phyloP scores from a whole-genome alignment of 2,888 invertebrate species.

The Lycia hirtaria region DNA sequence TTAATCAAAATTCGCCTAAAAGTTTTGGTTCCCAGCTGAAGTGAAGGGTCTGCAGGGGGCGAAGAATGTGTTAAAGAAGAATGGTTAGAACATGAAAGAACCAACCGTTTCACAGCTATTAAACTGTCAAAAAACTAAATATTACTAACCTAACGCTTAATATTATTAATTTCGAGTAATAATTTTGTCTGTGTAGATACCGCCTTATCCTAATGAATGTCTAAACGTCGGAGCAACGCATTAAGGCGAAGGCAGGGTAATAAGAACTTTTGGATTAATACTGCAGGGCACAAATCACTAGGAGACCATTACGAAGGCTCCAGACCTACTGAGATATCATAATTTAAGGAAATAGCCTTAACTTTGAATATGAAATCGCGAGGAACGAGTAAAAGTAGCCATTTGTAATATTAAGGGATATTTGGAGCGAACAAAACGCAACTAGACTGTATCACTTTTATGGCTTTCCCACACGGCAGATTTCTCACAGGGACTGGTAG shows the following conservation, averaged over 20 bases:
- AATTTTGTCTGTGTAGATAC: background rate
- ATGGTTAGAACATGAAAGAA: too few relatives aligned
- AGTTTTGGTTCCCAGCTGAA: too few relatives aligned
- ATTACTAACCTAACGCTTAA: too few relatives aligned
- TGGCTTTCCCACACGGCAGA: too few relatives aligned
- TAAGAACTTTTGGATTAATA: constrained; percentile 26
- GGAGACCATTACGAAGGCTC: constrained; percentile 46
- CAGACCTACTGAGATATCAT: constrained; percentile 47
- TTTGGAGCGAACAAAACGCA: constrained; percentile 6
- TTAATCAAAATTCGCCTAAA: too few relatives aligned
- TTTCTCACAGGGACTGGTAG: too few relatives aligned
- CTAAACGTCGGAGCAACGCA: background rate
- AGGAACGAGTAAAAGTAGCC: constrained; percentile 46
- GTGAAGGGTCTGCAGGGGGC: too few relatives aligned
- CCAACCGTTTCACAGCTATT: too few relatives aligned
- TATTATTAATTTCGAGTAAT: too few relatives aligned
- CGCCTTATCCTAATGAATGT: constrained; percentile 1
- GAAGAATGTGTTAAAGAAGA: too few relatives aligned
- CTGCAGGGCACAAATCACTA: constrained; percentile 45
- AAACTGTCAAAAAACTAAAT: too few relatives aligned
- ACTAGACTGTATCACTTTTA: too few relatives aligned
- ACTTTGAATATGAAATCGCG: constrained; percentile 54
- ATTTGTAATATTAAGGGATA: constrained; percentile 52
- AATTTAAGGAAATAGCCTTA: constrained; percentile 56
- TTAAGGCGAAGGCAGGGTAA: constrained; percentile 7